Conservation (phyloP, 1,140 invertebrate genomes). For the Goniozus legneri region DNA sequence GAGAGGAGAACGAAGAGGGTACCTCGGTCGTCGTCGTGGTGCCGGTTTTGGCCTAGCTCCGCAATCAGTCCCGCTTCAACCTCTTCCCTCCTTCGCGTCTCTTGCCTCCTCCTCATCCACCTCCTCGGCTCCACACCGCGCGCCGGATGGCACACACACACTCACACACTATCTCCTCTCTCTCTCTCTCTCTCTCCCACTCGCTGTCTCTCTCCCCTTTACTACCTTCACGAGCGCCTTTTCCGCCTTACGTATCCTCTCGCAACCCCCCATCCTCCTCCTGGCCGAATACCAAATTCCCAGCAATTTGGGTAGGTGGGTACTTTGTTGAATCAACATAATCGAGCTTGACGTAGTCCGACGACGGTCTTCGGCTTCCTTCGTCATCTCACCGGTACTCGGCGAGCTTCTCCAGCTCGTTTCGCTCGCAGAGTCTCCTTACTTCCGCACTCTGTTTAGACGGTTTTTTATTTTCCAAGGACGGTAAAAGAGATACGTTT, state of each 20-base stretch:
- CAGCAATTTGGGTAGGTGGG: constrained; percentile 53
- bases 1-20: no score
- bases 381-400: constrained; percentile 3
- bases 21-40: constrained; percentile 43
- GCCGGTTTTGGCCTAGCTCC: constrained; percentile 53
- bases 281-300: constrained; percentile 57
- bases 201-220: constrained; percentile 5
- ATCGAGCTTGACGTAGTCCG: constrained; percentile 50
- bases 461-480: no score
- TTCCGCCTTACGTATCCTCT: not conserved
- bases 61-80: constrained; percentile 49
- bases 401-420: no score
- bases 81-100: constrained; percentile 21
- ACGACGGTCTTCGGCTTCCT: constrained; percentile 20
- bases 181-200: constrained; percentile 13
- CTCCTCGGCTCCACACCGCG: not conserved
- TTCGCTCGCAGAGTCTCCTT: no score
- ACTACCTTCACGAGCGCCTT: constrained; percentile 1
- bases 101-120: constrained; percentile 21
- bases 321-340: constrained; percentile 58
- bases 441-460: no score
- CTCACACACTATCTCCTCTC: constrained; percentile 5
- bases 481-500: no score
- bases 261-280: constrained; percentile 31
- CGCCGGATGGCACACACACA: constrained; percentile 1